These are phyloP conservation scores for Clamator glandarius DNA, from an alignment of 2,797 vertebrate species.

Conservation along the genomic window DNA sequence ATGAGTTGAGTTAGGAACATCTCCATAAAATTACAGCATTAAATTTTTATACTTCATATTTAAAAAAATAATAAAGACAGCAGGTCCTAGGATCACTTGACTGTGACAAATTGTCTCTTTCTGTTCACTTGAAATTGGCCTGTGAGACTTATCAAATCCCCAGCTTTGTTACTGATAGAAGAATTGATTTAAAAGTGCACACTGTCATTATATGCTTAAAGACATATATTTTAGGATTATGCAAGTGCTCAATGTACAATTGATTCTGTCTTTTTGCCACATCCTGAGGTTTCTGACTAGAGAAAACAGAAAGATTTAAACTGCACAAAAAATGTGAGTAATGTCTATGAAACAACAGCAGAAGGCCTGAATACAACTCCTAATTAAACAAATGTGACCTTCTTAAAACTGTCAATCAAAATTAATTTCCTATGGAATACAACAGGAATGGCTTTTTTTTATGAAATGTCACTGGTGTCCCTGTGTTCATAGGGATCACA, in stretches of 20 bases:
- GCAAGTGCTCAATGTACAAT: slow-evolving; percentile 32
- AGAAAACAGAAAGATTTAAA: slow-evolving; percentile 12
- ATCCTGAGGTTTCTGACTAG: background rate
- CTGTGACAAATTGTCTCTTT: slow-evolving; percentile 62
- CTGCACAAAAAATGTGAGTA: background rate
- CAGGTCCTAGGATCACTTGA: slow-evolving; percentile 54
- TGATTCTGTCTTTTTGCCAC: background rate
- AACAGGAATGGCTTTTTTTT: background rate
- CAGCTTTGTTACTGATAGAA: slow-evolving; percentile 48
- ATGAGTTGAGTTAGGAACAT: slow-evolving; percentile 26
- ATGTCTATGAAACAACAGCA: background rate
- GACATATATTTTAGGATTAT: slow-evolving; percentile 57
- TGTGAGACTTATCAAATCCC: slow-evolving; percentile 45
- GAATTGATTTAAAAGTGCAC: slow-evolving; percentile 47
- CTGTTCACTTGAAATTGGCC: slow-evolving; percentile 53
- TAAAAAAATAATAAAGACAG: slow-evolving; percentile 14
- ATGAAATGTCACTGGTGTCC: background rate
- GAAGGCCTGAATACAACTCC: background rate
- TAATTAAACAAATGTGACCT: slow-evolving; percentile 22
- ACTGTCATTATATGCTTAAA: slow-evolving; percentile 60
- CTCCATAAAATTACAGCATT: slow-evolving; percentile 57
- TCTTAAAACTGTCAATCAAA: slow-evolving; percentile 20
- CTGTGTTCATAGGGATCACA: background rate
- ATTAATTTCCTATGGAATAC: background rate
- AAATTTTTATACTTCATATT: slow-evolving; percentile 36